Percentiles rank a stretch among this genome's conserved stretches.
Evolutionary conservation across 2,113 vertebrate species (phyloP).

Genomic region (Osmerus mordax): DNA sequence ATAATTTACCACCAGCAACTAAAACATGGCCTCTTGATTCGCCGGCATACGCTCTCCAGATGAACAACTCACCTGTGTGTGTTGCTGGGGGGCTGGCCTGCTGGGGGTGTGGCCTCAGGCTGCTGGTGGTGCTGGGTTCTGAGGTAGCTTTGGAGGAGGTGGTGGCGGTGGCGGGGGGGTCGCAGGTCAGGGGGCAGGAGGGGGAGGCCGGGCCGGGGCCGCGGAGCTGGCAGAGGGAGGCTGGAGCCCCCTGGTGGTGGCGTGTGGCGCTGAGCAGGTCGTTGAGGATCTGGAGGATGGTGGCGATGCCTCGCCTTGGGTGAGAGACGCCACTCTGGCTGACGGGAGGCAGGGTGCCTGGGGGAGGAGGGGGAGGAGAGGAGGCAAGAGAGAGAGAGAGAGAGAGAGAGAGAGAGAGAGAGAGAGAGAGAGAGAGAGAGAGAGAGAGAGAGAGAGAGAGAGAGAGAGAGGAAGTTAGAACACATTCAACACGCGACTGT

Average conservation of each 20-base stretch:
- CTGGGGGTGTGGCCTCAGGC: too few species aligned
- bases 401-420: conserved; percentile 17
- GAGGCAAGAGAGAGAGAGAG: conserved; percentile 51
- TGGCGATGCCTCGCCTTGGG: conserved; percentile 7
- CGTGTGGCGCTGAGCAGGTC: conserved; percentile 11
- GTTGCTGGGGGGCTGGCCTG: too few species aligned
- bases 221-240: conserved; percentile 7
- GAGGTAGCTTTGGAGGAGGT: not conserved
- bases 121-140: not conserved
- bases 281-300: conserved; percentile 14
- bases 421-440: too few species aligned
- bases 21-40: too few species aligned
- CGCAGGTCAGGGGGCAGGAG: not conserved
- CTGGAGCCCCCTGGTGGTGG: conserved; percentile 10
- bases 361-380: conserved; percentile 37
- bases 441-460: too few species aligned
- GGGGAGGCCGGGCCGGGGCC: not conserved
- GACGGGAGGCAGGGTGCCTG: not conserved
- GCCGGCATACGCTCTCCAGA: too few species aligned
- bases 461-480: too few species aligned
- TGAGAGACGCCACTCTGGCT: not conserved
- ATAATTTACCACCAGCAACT: too few species aligned
- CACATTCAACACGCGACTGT: too few species aligned
- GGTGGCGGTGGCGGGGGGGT: not conserved
- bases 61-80: too few species aligned